A percentile compares a stretch with the other conserved stretches of the same genome.
phyloP scores from a whole-genome alignment of 2,888 invertebrate species.

The Syrphus vitripennis region DNA sequence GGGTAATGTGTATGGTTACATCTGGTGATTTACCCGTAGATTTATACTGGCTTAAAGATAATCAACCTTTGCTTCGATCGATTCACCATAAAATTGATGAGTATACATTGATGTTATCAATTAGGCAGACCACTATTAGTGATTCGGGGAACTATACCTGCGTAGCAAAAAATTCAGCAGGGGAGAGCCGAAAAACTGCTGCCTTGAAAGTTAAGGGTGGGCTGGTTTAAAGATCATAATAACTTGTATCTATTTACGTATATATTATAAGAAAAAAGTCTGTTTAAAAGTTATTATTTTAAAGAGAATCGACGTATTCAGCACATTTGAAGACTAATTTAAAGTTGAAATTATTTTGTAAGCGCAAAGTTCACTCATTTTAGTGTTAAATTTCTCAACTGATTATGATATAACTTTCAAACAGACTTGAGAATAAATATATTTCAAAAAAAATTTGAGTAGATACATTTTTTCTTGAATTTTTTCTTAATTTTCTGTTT shows the following conservation, averaged over 20 bases:
- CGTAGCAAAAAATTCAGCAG: constrained; percentile 83
- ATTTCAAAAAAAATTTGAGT: background rate
- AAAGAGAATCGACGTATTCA: background rate
- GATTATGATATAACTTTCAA: background rate
- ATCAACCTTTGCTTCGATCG: constrained; percentile 78
- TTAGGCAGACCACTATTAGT: constrained; percentile 80
- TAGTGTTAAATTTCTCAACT: background rate
- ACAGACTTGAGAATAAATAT: background rate
- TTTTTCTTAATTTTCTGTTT: background rate
- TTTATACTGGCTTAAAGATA: constrained; percentile 85
- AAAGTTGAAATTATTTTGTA: background rate
- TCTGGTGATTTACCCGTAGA: constrained; percentile 91
- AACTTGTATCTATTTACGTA: background rate
- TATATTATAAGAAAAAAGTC: background rate
- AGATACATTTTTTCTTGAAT: background rate
- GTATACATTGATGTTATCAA: constrained; percentile 81
- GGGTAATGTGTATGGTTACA: constrained; percentile 85
- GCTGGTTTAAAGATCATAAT: constrained; percentile 21
- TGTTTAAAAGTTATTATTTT: background rate
- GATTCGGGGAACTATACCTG: constrained; percentile 84
- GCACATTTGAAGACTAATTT: background rate
- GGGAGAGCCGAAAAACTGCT: constrained; percentile 82
- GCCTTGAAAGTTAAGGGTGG: constrained; percentile 84
- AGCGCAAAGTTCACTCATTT: background rate
- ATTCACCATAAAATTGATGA: constrained; percentile 82